phyloP scores from a whole-genome alignment of 2,797 vertebrate species.

The Poeciliopsis presidionis region DNA sequence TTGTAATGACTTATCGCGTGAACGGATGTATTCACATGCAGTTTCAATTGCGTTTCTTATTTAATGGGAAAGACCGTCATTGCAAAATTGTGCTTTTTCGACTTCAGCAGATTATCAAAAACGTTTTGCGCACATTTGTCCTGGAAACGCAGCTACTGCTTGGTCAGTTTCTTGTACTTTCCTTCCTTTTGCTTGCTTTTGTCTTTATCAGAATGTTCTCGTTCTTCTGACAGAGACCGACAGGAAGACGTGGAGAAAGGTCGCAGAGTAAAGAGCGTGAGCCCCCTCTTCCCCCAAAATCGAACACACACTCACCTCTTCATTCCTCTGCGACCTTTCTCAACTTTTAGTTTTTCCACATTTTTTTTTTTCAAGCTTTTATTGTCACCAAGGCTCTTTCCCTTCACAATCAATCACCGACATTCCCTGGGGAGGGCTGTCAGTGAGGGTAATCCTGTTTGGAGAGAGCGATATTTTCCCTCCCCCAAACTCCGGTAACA shows the following conservation, averaged over 20 bases:
- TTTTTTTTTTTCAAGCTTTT: conserved; percentile 47
- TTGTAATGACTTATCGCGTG: no score
- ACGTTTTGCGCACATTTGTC: no score
- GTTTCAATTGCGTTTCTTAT: no score
- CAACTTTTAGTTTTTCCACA: conserved; percentile 31
- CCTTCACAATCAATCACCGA: conserved; percentile 54
- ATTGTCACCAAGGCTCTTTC: conserved; percentile 42
- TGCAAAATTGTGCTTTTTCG: no score
- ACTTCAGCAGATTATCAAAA: no score
- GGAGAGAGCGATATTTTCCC: conserved; percentile 36
- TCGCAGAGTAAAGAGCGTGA: conserved; percentile 31
- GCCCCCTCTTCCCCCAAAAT: not conserved
- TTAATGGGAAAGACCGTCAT: no score
- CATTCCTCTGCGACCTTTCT: conserved; percentile 48
- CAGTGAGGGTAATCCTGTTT: conserved; percentile 26
- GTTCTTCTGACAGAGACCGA: conserved; percentile 43
- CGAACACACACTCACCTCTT: conserved; percentile 1
- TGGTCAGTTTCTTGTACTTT: conserved; percentile 51
- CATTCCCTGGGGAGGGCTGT: conserved; percentile 58
- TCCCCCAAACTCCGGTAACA: conserved; percentile 64
- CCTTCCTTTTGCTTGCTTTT: conserved; percentile 18
- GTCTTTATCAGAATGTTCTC: conserved; percentile 36
- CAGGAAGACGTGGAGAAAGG: conserved; percentile 32
- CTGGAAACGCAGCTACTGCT: conserved; percentile 14
- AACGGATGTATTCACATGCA: no score